These are phyloP conservation scores for Drosophila setifemur DNA, from an alignment of 1,140 invertebrate genomes.

Conservation along the genomic window DNA sequence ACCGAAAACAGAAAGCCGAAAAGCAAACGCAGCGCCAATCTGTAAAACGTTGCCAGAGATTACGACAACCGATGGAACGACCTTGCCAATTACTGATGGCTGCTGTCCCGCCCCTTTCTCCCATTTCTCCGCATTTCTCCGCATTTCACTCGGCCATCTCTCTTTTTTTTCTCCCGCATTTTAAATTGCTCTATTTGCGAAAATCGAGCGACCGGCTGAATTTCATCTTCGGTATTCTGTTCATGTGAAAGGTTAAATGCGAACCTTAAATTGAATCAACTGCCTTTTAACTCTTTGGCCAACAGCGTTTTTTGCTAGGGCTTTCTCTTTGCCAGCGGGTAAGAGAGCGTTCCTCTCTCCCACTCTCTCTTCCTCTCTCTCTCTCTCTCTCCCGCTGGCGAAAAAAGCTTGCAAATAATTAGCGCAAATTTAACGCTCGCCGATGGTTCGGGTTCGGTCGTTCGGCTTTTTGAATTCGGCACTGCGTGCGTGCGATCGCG, in stretches of 20 bases:
- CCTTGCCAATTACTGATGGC: slow-evolving; percentile 72
- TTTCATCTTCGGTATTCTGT: not conserved
- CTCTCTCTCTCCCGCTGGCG: not conserved
- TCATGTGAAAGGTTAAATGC: slow-evolving; percentile 63
- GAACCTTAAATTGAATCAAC: slow-evolving; percentile 40
- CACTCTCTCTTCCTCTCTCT: not conserved
- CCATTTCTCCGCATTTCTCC: not conserved
- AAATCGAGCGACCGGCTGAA: slow-evolving; percentile 37
- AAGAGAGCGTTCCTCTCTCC: slow-evolving; percentile 13
- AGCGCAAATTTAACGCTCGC: slow-evolving; percentile 74
- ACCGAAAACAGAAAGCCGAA: slow-evolving; percentile 40
- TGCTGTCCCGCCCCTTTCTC: slow-evolving; percentile 2
- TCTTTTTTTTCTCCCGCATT: slow-evolving; percentile 15
- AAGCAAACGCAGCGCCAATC: slow-evolving; percentile 57
- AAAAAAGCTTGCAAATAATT: slow-evolving; percentile 73
- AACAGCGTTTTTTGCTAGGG: not conserved
- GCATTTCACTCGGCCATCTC: slow-evolving; percentile 8
- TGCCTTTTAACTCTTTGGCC: slow-evolving; percentile 1
- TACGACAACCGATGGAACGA: slow-evolving; percentile 74
- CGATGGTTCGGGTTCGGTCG: slow-evolving; percentile 21
- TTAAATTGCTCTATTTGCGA: slow-evolving; percentile 48
- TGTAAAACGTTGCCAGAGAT: slow-evolving; percentile 69
- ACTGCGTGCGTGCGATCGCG: slow-evolving; percentile 63
- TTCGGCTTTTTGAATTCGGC: slow-evolving; percentile 38
- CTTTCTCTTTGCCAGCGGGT: slow-evolving; percentile 35